Evolutionary conservation across 2,888 invertebrate species (phyloP), one percentile per base, ranked within the genome.

Genomic region (Ormyrus pomaceus): DNA sequence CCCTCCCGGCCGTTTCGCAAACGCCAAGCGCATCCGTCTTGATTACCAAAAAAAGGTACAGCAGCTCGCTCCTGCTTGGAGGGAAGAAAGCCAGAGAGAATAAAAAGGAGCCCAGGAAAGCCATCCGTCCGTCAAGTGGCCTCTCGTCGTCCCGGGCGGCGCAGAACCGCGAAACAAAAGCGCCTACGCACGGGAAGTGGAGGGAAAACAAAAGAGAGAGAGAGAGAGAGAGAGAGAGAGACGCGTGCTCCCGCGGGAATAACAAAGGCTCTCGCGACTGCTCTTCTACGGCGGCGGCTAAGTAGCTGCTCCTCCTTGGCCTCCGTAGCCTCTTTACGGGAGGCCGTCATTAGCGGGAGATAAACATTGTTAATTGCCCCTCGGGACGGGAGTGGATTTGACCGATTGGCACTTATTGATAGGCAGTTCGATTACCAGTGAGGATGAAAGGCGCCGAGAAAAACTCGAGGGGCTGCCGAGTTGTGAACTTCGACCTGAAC

Each of bases 181-280:
- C 62, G 10, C 8, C 50, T 34, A 46, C 55, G 6, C 34, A 19
- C 82, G 84, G 83, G 83, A 86, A 86, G 86, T 85, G 84, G 84
- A 85, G 83, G 80, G 84, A 85, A 86, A 84, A 85, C 84, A 86
- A 86, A 86, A 84, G 85, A 19, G 19, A 19, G 19, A 19, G 19
- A 19, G 19, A 19, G 19, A 19, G 19, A 19, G 19, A 19, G 19
- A 19, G 19, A 19, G 19, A 19, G 1, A 19, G 19, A 19, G 1
- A 77, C 83, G 81, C 78, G 83, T 83, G 82, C 83, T 74, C 68
- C 74, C 79, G 69, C 76, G 84, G 82, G 83, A 83, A 84, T 82
- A 75, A 78, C 77, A 81, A 81, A 81, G 75, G 53, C 19, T 19
- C 19, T 19, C 19, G 19, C 79, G 73, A 62, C 77, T 70, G 77